Percentiles rank a stretch among this genome's conserved stretches.
Evolutionary conservation across 2,888 invertebrate species (phyloP).

Genomic region (Cephus rjabovi): DNA sequence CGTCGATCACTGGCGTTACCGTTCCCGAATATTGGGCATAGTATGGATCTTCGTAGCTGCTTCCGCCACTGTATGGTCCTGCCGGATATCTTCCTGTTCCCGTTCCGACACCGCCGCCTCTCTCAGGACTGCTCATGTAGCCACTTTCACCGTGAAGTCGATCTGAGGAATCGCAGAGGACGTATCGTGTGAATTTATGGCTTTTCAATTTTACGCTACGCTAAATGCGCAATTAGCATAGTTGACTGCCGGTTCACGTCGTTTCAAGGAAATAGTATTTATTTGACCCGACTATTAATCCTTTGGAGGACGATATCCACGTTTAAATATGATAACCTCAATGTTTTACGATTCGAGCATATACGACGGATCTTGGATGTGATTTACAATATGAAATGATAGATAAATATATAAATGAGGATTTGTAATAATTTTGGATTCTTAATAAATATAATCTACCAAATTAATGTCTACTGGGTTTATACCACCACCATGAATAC

Average conservation of each 20-base stretch:
- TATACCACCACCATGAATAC: slow-evolving; percentile 8
- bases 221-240: not conserved
- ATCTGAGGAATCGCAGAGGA: slow-evolving; percentile 47
- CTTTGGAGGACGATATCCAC: not conserved
- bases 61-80: slow-evolving; percentile 70
- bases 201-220: not conserved
- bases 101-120: slow-evolving; percentile 68
- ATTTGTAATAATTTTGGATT: not conserved
- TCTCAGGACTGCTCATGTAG: slow-evolving; percentile 90
- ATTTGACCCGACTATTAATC: not conserved
- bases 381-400: not conserved
- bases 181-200: not conserved
- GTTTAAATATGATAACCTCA: not conserved
- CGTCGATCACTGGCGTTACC: slow-evolving; percentile 92
- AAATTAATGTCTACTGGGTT: not conserved
- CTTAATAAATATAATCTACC: slow-evolving; percentile 5
- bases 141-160: slow-evolving; percentile 73
- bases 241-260: not conserved
- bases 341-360: not conserved
- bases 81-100: slow-evolving; percentile 58
- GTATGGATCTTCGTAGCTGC: slow-evolving; percentile 88
- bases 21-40: slow-evolving; percentile 84
- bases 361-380: not conserved
- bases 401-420: not conserved
- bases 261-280: not conserved